These are phyloP conservation scores for Meleagris gallopavo DNA, from an alignment of 2,113 vertebrate species.

Conservation along the genomic window DNA sequence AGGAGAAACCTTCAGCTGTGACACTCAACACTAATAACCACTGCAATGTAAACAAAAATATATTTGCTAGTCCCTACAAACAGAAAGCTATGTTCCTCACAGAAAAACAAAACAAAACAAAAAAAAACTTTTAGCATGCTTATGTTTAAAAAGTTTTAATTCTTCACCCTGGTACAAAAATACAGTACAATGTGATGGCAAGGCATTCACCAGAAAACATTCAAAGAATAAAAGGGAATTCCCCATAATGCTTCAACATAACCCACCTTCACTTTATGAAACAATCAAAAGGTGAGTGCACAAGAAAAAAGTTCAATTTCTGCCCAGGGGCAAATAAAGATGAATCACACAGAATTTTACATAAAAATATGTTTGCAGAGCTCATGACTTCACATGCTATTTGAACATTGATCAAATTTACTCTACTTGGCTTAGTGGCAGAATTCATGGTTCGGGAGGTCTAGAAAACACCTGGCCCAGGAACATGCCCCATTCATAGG, in stretches of 20 bases:
- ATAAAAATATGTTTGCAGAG: constrained; percentile 42
- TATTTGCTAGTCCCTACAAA: background rate
- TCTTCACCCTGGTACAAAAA: constrained; percentile 81
- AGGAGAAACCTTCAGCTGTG: background rate
- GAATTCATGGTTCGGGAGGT: constrained; percentile 11
- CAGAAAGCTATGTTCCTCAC: background rate
- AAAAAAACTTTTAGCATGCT: background rate
- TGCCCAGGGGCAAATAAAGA: constrained; percentile 54
- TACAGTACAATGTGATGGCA: constrained; percentile 80
- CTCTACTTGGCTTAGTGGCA: constrained; percentile 12
- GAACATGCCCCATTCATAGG: background rate
- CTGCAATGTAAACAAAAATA: background rate
- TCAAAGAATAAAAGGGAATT: constrained; percentile 60
- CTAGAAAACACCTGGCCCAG: constrained; percentile 26
- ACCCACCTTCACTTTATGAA: constrained; percentile 43
- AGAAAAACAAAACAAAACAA: background rate
- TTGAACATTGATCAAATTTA: constrained; percentile 40
- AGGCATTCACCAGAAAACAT: constrained; percentile 72
- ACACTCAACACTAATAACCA: background rate
- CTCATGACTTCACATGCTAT: constrained; percentile 61
- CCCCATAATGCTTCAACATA: constrained; percentile 47
- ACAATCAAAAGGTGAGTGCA: constrained; percentile 59
- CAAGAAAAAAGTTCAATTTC: background rate
- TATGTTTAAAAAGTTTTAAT: constrained; percentile 78
- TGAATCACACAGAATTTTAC: constrained; percentile 30